A percentile compares a stretch with the other conserved stretches of the same genome.
phyloP scores from a whole-genome alignment of 1,140 invertebrate genomes.

The Drosophila dunni region DNA sequence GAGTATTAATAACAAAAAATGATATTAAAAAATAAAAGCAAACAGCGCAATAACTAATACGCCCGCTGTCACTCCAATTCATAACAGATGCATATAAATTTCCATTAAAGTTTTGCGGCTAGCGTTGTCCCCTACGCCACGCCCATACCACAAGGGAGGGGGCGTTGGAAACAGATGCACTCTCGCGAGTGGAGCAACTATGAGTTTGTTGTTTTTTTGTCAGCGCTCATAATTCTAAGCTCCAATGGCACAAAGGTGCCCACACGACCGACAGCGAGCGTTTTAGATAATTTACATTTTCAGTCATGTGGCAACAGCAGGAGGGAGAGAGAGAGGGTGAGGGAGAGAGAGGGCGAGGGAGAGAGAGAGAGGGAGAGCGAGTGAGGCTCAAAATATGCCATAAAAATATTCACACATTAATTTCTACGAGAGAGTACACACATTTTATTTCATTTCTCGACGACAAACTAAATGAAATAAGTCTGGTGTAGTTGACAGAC shows the following conservation, averaged over 20 bases:
- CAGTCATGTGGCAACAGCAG: conserved; percentile 36
- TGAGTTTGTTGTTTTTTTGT: conserved; percentile 14
- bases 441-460: conserved; percentile 25
- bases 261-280: conserved; percentile 31
- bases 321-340: neutral
- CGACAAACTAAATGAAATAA: conserved; percentile 52
- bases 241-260: conserved; percentile 21
- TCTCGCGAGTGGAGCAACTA: neutral
- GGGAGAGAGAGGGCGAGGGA: too few species aligned
- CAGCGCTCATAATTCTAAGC: neutral
- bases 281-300: conserved; percentile 69
- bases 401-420: conserved; percentile 64
- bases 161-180: conserved; percentile 3
- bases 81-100: conserved; percentile 80
- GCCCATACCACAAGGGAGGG: neutral
- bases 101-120: conserved; percentile 62
- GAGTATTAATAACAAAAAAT: conserved; percentile 27
- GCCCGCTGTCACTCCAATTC: conserved; percentile 76
- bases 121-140: neutral
- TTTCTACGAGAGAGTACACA: conserved; percentile 47
- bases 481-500: conserved; percentile 30
- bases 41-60: conserved; percentile 44
- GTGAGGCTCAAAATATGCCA: conserved; percentile 43
- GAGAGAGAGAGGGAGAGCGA: neutral
- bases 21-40: conserved; percentile 18